phyloP scores from a whole-genome alignment of 2,888 invertebrate species.

The Gasteruption jaculator region DNA sequence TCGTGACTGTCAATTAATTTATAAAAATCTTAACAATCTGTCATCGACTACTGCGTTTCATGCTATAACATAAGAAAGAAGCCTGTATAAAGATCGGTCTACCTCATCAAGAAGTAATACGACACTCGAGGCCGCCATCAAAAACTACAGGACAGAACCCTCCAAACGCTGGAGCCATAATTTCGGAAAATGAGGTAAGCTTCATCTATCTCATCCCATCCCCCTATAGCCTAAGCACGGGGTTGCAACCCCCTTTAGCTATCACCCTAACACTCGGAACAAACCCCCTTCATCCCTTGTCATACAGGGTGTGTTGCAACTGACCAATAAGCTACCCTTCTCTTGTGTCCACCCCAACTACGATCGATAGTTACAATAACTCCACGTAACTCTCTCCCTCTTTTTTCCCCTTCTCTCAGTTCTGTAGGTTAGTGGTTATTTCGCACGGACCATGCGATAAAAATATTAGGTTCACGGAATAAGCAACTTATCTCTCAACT shows the following conservation, averaged over 20 bases:
- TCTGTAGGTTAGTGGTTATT: no score
- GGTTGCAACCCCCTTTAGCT: slow-evolving; percentile 34
- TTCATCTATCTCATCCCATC: slow-evolving; percentile 25
- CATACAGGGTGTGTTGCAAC: slow-evolving; percentile 40
- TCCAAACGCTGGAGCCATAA: slow-evolving; percentile 27
- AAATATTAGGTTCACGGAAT: no score
- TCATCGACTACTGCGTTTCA: no score
- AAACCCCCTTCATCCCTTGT: slow-evolving; percentile 37
- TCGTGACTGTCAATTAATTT: no score
- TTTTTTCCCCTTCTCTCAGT: slow-evolving; percentile 15
- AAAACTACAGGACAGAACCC: slow-evolving; percentile 11
- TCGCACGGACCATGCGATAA: no score
- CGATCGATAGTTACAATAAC: slow-evolving; percentile 42
- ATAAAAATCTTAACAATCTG: no score
- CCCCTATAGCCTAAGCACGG: slow-evolving; percentile 30
- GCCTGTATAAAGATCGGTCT: neutral
- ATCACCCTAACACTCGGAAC: slow-evolving; percentile 29
- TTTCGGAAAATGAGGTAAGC: slow-evolving; percentile 35
- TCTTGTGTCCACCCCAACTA: slow-evolving; percentile 33
- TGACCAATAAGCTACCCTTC: slow-evolving; percentile 47
- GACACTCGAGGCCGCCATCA: slow-evolving; percentile 8
- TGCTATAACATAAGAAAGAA: no score
- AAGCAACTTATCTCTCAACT: no score
- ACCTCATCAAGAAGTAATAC: slow-evolving; percentile 14
- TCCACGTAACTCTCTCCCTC: slow-evolving; percentile 28